Conservation (phyloP, 2,113 vertebrate species). For the Sporophila hypoxantha region DNA sequence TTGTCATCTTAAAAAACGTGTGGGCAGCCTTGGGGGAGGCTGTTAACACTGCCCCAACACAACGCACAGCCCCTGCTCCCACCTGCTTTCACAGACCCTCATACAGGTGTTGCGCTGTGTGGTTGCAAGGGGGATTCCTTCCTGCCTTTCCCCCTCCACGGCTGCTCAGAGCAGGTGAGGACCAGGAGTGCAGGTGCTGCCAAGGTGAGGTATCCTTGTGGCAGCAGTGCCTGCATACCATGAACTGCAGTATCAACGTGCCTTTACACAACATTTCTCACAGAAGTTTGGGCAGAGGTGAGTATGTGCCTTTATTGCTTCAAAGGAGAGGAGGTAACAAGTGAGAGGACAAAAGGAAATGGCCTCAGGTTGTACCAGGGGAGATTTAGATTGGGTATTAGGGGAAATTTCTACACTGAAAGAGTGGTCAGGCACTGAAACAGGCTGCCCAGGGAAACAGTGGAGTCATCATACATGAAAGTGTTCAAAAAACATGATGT, state of each 20-base stretch:
- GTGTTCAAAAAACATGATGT: neutral
- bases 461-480: neutral
- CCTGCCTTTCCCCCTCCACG: neutral
- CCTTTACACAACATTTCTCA: neutral
- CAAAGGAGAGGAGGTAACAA: neutral
- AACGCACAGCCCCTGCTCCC: neutral
- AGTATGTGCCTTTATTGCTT: neutral
- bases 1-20: neutral
- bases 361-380: neutral
- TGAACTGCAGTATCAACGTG: neutral
- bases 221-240: neutral
- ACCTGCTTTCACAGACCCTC: neutral
- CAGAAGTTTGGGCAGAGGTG: neutral
- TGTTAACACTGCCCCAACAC: neutral
- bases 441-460: neutral
- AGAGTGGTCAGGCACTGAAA: neutral
- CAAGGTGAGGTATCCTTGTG: neutral
- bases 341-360: neutral
- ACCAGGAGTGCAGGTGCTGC: neutral
- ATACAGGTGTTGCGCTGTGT: neutral
- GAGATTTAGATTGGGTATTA: neutral
- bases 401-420: neutral
- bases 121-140: neutral
- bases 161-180: neutral
- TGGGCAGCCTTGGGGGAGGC: neutral